phyloP scores from a whole-genome alignment of 2,113 vertebrate genomes.

The Scolopax mira region DNA sequence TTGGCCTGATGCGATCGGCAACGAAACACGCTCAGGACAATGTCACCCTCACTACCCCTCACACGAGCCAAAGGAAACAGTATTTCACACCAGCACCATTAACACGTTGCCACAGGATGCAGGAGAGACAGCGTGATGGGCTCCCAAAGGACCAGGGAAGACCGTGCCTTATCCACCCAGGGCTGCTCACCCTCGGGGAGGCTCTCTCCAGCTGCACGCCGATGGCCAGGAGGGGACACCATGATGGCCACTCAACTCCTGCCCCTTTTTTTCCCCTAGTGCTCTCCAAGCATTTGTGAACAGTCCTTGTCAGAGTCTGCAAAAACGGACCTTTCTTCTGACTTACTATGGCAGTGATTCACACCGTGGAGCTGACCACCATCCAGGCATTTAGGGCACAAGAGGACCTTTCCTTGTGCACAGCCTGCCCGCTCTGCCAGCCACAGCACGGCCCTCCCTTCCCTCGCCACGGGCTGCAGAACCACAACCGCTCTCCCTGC shows the following conservation, averaged over 20 bases:
- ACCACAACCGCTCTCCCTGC: not conserved
- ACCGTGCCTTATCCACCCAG: fast-evolving
- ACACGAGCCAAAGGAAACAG: not conserved
- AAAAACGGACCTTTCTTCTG: not conserved
- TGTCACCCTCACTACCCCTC: not conserved
- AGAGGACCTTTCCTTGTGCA: not conserved
- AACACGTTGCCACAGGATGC: fast-evolving
- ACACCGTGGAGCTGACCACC: fast-evolving
- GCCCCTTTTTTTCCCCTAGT: not conserved
- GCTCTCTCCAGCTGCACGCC: not conserved
- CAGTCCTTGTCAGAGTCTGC: not conserved
- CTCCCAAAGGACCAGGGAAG: not conserved
- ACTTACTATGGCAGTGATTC: not conserved
- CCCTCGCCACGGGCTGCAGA: not conserved
- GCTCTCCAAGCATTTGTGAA: not conserved
- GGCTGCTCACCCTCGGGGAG: not conserved
- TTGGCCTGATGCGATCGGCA: not conserved
- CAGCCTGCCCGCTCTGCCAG: not conserved
- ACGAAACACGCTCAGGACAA: not conserved
- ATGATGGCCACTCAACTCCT: fast-evolving
- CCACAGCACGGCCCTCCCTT: not conserved
- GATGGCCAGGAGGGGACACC: not conserved
- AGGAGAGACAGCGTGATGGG: fast-evolving
- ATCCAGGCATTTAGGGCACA: fast-evolving
- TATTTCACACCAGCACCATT: not conserved